Percentiles rank a stretch among this genome's conserved stretches.
phyloP scores from a whole-genome alignment of 2,797 vertebrate species.

The Acanthis flammea region DNA sequence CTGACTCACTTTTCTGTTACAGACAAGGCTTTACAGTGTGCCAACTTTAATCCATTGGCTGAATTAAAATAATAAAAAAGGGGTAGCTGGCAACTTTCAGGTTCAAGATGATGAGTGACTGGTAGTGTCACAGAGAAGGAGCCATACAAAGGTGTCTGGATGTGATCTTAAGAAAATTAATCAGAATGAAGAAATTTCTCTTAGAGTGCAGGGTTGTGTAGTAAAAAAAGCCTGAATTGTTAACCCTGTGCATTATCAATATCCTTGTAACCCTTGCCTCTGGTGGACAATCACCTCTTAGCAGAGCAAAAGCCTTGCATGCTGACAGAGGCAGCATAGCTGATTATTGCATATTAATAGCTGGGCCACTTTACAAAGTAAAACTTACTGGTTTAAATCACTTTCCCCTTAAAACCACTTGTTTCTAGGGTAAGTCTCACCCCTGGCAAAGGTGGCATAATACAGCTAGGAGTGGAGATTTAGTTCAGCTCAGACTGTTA shows the following conservation, averaged over 20 bases:
- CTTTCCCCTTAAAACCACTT: not conserved
- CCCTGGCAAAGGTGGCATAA: not conserved
- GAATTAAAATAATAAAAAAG: constrained; percentile 8
- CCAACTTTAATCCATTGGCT: constrained; percentile 1
- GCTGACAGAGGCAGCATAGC: not conserved
- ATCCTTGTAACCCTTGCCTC: not conserved
- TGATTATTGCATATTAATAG: not conserved
- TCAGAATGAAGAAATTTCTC: not conserved
- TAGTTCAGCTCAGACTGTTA: not conserved
- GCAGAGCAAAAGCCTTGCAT: not conserved
- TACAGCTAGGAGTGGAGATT: not conserved
- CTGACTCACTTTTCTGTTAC: not conserved
- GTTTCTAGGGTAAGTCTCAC: not conserved
- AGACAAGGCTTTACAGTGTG: not conserved
- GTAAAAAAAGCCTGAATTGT: not conserved
- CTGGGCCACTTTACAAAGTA: not conserved
- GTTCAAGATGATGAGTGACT: not conserved
- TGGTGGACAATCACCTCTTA: not conserved
- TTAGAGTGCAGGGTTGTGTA: not conserved
- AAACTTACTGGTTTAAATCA: not conserved
- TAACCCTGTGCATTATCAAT: not conserved
- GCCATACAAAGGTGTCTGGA: not conserved
- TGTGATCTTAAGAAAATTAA: not conserved
- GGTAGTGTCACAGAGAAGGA: not conserved
- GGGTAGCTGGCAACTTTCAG: not conserved